Percentiles rank a stretch among this genome's conserved stretches.
Evolutionary conservation across 2,113 vertebrate genomes (phyloP).

Genomic region (Turnix velox): DNA sequence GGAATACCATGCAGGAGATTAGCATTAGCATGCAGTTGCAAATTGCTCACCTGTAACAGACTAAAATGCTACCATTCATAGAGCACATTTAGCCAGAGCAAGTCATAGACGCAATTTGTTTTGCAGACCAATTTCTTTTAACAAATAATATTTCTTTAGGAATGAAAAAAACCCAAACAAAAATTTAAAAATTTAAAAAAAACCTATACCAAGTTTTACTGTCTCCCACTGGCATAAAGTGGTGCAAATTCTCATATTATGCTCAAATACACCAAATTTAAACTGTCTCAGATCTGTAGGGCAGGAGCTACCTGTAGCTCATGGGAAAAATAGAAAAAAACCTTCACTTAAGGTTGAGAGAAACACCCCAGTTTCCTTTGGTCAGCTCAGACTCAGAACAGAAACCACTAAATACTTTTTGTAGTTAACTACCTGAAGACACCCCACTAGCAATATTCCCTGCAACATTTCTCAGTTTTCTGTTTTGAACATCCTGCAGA

Average conservation of each 20-base stretch:
- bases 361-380: background rate
- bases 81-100: background rate
- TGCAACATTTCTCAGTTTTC: rapidly evolving
- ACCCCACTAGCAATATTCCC: background rate
- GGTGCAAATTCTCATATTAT: background rate
- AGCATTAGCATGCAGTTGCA: rapidly evolving
- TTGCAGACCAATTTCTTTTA: background rate
- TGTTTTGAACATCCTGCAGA: rapidly evolving
- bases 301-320: background rate
- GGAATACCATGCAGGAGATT: background rate
- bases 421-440: rapidly evolving
- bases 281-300: background rate
- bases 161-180: too few species aligned
- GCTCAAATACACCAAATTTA: background rate
- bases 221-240: background rate
- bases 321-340: rapidly evolving
- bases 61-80: rapidly evolving
- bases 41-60: background rate
- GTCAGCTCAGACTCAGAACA: rapidly evolving
- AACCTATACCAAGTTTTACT: background rate
- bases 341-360: background rate
- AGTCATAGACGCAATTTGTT: background rate
- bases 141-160: background rate
- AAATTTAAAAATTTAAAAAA: background rate
- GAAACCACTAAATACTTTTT: background rate